Conservation (phyloP, 2,888 invertebrate genomes). For the Macrosiphum euphorbiae region DNA sequence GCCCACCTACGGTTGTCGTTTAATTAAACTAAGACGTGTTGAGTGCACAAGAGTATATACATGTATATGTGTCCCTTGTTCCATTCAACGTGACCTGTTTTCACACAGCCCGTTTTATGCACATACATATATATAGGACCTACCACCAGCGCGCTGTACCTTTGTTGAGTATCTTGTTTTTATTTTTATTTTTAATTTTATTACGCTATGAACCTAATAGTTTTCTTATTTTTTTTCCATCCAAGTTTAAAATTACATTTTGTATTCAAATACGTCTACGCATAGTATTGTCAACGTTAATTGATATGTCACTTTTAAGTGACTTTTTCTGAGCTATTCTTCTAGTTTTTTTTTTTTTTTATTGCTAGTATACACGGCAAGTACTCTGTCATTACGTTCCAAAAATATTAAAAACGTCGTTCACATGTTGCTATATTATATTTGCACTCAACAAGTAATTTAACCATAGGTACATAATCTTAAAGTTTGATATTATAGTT, state of each 20-base stretch:
- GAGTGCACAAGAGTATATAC: constrained; percentile 25
- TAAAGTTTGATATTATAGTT: neutral
- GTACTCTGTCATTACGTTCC: neutral
- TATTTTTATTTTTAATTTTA: neutral
- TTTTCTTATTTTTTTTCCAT: neutral
- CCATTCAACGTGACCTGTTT: constrained; percentile 45
- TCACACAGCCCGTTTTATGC: neutral
- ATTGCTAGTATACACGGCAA: neutral
- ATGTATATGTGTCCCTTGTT: neutral
- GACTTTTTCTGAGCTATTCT: neutral
- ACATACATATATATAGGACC: neutral
- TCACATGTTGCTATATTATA: neutral
- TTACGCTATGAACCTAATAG: neutral
- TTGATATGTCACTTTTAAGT: neutral
- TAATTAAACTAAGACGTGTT: constrained; percentile 64
- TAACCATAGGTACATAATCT: neutral
- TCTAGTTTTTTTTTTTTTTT: neutral
- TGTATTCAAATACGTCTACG: neutral
- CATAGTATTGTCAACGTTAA: neutral
- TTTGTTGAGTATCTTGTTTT: neutral
- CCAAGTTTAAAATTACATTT: neutral
- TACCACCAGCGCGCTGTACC: neutral
- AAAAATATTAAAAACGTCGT: neutral
- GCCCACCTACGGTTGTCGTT: constrained; percentile 48
- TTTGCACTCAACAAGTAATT: neutral